A percentile compares a stretch with the other conserved stretches of the same genome.
Conservation (phyloP, 1,140 invertebrate genomes). For the Fopius arisanus region DNA sequence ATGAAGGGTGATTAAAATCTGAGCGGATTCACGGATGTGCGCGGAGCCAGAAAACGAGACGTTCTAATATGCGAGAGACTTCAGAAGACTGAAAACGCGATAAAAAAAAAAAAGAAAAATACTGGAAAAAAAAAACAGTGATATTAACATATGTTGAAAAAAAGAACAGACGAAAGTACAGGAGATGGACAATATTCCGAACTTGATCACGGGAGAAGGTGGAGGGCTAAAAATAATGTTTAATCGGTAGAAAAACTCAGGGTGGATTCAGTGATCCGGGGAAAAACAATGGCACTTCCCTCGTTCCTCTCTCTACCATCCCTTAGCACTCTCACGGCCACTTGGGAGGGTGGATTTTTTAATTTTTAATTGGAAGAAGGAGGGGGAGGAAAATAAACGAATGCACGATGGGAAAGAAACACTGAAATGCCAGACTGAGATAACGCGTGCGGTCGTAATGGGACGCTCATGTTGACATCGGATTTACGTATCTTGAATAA, state of each 20-base stretch:
- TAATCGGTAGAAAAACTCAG: slow-evolving; percentile 60
- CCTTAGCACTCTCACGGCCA: slow-evolving; percentile 38
- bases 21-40: background rate
- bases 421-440: background rate
- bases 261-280: slow-evolving; percentile 47
- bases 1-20: background rate
- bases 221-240: slow-evolving; percentile 55
- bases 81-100: background rate
- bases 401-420: background rate
- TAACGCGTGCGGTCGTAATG: slow-evolving; percentile 9
- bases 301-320: slow-evolving; percentile 1
- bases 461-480: background rate
- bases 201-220: background rate
- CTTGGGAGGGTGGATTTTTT: slow-evolving; percentile 51
- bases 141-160: background rate
- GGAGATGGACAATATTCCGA: background rate
- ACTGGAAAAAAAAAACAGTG: background rate
- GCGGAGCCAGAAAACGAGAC: background rate
- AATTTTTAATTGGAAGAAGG: slow-evolving; percentile 65
- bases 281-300: slow-evolving; percentile 23
- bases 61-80: background rate
- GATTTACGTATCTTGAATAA: background rate
- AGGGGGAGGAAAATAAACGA: slow-evolving; percentile 10
- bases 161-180: background rate
- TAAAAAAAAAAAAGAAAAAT: background rate